Evolutionary conservation across 2,888 invertebrate genomes (phyloP), one percentile per base, ranked within the genome.

Genomic region (Metalampra italica): DNA sequence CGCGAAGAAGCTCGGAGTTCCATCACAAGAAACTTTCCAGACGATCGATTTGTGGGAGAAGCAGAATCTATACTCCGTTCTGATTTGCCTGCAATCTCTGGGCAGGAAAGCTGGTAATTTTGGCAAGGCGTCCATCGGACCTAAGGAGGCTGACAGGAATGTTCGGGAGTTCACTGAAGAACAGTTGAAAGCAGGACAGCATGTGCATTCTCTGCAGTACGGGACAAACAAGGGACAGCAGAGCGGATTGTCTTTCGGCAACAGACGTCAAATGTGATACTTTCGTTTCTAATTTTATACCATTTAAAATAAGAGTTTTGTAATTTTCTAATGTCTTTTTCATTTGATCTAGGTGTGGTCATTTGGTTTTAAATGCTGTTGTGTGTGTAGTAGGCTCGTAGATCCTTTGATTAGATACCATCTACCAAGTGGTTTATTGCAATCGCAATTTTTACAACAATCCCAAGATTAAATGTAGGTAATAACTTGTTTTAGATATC

Each of bases 31-130:
- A 84, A 95, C 96, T 34, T 98, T 98, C 93, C 97, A 98, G 86
- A 98, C 98, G n/a, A 98, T 98, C 43, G 99, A 99, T 82, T 92
- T 99, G 46, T 98, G 97, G 96, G 99, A 99, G 83, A 92, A 94
- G 73, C 97, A 97, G 84, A 99, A 99, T 80, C 92, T 99, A 53
- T 96, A 97, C 78, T 97, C 98, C n/a, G 98, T 99, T 34, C 95
- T 99, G 47, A 96, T 95, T 69, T 98, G 98, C 78, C 89, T 99
- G 58, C 96, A 97, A 78, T 97, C 98, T 0, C 90, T 99, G 57
- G 98, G 97, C 42, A 92, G 98, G 83, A 98, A 98, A 92, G 95
- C 95, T 45, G 93, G 93, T 29, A 94, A 94, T 73, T 96, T 91
- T 68, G 96, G 96, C 30, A 94, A 95, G 78, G 96, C 97, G 7